These are phyloP conservation scores for Thomomys bottae DNA, from an alignment of 2,113 vertebrate species.

Conservation along the genomic window DNA sequence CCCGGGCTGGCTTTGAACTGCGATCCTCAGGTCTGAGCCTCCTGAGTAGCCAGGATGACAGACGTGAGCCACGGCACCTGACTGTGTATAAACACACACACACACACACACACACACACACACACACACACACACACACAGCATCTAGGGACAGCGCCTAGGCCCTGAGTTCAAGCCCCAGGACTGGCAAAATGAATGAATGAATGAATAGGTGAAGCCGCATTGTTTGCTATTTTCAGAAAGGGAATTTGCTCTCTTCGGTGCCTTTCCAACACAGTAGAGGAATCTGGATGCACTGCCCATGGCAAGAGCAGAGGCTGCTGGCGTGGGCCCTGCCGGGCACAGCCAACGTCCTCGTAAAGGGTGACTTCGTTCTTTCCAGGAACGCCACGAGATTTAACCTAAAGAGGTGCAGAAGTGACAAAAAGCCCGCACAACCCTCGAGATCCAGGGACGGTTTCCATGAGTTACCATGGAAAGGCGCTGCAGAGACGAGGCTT, in stretches of 20 bases:
- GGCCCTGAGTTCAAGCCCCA: too few relatives aligned
- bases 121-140: too few relatives aligned
- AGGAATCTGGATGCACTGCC: constrained; percentile 65
- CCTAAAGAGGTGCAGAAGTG: too few relatives aligned
- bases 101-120: too few relatives aligned
- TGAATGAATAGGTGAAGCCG: constrained; percentile 64
- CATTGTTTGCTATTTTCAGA: constrained; percentile 48
- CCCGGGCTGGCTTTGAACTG: too few relatives aligned
- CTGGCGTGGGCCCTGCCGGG: constrained; percentile 41
- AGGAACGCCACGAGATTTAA: constrained; percentile 64
- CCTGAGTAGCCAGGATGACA: neutral
- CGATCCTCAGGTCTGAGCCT: too few relatives aligned
- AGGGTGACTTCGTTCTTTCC: constrained; percentile 66
- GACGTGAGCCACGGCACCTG: too few relatives aligned
- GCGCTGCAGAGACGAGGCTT: constrained; percentile 77
- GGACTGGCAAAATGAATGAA: neutral
- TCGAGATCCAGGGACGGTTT: constrained; percentile 80
- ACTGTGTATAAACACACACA: too few relatives aligned
- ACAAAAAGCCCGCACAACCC: constrained; percentile 57
- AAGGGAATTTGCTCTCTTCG: too few relatives aligned
- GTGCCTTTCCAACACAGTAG: constrained; percentile 60
- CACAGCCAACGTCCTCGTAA: constrained; percentile 63
- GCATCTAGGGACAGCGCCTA: too few relatives aligned
- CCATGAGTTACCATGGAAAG: constrained; percentile 82
- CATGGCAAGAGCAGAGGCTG: constrained; percentile 39